Conservation (phyloP, 2,888 invertebrate genomes). For the Bruchidius siliquastri region DNA sequence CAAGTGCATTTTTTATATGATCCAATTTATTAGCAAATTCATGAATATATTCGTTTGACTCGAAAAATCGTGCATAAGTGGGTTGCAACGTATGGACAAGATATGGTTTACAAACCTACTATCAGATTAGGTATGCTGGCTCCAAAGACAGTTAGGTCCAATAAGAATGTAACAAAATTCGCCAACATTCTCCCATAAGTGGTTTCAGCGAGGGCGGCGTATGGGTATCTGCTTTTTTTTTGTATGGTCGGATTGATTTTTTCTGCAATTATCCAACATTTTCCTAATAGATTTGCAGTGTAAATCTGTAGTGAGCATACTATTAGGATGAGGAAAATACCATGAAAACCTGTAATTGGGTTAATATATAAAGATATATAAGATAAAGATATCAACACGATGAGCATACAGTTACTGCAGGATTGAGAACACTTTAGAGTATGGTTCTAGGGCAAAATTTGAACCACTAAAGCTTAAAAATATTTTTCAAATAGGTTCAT, state of each 20-base stretch:
- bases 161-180: constrained; percentile 61
- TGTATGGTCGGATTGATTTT: constrained; percentile 58
- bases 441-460: too few species aligned
- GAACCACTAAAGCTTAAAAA: too few species aligned
- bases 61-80: too few species aligned
- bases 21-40: too few species aligned
- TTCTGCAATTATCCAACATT: constrained; percentile 77
- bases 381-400: too few species aligned
- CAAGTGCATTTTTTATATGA: too few species aligned
- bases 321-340: constrained; percentile 62
- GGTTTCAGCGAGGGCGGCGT: constrained; percentile 77
- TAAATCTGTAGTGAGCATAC: constrained; percentile 72
- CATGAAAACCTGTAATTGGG: constrained; percentile 58
- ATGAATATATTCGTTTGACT: too few species aligned
- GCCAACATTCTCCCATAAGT: constrained; percentile 65
- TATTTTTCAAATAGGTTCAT: too few species aligned
- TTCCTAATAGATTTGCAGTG: constrained; percentile 73
- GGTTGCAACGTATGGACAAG: too few species aligned
- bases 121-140: constrained; percentile 76
- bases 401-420: too few species aligned
- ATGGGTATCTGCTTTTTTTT: constrained; percentile 63
- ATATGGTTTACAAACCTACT: constrained; percentile 54
- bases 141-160: constrained; percentile 72
- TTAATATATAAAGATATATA: too few species aligned
- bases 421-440: too few species aligned